Evolutionary conservation across 1,140 invertebrate species (phyloP).

Genomic region (Stratiolaelaps scimitus): DNA sequence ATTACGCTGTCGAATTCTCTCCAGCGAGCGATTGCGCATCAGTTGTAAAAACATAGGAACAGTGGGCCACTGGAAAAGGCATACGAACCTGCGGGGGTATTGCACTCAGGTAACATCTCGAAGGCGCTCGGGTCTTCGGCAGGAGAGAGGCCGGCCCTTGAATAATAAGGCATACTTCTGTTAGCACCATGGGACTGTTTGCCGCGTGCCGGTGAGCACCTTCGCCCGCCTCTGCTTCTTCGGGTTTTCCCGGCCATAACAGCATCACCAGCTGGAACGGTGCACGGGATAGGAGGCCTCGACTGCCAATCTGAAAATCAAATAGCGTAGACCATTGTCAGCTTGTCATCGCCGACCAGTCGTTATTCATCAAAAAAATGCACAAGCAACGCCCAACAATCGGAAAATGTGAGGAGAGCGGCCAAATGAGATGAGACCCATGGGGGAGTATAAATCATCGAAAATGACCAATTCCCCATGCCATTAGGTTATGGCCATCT

Average conservation of each 20-base stretch:
- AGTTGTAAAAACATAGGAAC: too few species aligned
- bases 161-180: conserved; percentile 10
- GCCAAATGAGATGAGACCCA: not conserved
- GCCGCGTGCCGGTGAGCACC: not conserved
- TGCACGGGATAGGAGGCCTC: not conserved
- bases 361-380: too few species aligned
- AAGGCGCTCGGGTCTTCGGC: conserved; percentile 9
- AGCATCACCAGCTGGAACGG: conserved; percentile 20
- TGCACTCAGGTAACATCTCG: conserved; percentile 11
- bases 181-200: not conserved
- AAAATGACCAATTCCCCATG: too few species aligned
- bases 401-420: too few species aligned
- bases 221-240: not conserved
- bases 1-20: too few species aligned
- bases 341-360: too few species aligned
- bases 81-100: conserved; percentile 2
- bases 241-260: not conserved
- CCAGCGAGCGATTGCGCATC: too few species aligned
- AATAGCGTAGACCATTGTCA: too few species aligned
- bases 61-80: too few species aligned
- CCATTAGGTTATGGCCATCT: too few species aligned
- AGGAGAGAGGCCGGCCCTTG: conserved; percentile 1
- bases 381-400: too few species aligned
- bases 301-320: conserved; percentile 9
- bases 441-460: too few species aligned